Evolutionary conservation across 2,888 invertebrate species (phyloP), one percentile per base, ranked within the genome.

Genomic region (Metopia argyrocephala): DNA sequence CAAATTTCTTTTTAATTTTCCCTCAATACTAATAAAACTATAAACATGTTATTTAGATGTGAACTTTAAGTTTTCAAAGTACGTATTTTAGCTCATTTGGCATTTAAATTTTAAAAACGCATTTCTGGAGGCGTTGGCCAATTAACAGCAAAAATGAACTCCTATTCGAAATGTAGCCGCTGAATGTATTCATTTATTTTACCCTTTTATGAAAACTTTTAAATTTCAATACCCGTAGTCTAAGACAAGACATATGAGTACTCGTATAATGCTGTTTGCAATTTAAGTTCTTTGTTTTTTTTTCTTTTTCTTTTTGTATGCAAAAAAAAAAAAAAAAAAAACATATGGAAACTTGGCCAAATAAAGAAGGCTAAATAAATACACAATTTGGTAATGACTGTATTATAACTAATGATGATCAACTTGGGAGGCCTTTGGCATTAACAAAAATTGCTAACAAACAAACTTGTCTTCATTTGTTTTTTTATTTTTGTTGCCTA

Each of bases 61-160:
- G n/a, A n/a, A n/a, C n/a, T n/a, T n/a, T n/a, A n/a, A n/a, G n/a
- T n/a, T n/a, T n/a, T n/a, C n/a, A n/a, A n/a, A n/a, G n/a, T n/a
- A n/a, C n/a, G n/a, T n/a, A n/a, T n/a, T n/a, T n/a, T n/a, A n/a
- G n/a, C n/a, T n/a, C n/a, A n/a, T n/a, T n/a, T n/a, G n/a, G n/a
- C 57, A 52, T 45, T 73, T 18, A 27, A 71, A 68, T 56, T 82
- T 82, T 75, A 74, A 74, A 76, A 83, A 80, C 82, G 68, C 69
- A 79, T 79, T 27, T 48, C 76, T 69, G 50, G 62, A 81, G 81
- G 81, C 69, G 68, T 74, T 69, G 62, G 65, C 48, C 66, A 66
- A 66, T 76, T 71, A 64, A 64, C 38, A 38, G 20, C 27, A 66
- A 21, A 15, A 73, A 23, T 20, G 18, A 12, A 38, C 38, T n/a